Evolutionary conservation across 2,888 invertebrate species (phyloP).

Genomic region (Spialia ferax): DNA sequence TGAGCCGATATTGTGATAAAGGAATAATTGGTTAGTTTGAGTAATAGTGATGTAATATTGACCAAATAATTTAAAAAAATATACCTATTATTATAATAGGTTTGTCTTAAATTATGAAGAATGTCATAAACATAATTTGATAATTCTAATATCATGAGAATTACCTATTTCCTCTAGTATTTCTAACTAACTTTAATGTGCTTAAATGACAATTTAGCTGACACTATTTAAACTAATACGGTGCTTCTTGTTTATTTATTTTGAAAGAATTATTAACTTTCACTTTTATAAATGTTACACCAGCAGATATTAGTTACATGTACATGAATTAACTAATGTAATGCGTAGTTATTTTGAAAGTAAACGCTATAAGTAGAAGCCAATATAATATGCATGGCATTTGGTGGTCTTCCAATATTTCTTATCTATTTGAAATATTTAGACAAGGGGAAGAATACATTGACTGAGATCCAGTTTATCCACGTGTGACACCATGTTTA

Average conservation of each 20-base stretch:
- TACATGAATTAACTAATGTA: neutral
- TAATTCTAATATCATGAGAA: too few species aligned
- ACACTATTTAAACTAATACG: too few species aligned
- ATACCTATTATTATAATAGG: too few species aligned
- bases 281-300: too few species aligned
- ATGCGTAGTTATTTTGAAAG: slow-evolving; percentile 16
- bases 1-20: slow-evolving; percentile 4
- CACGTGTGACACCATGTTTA: slow-evolving; percentile 47
- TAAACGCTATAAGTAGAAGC: neutral
- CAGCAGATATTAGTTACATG: neutral
- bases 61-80: neutral
- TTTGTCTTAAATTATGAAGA: too few species aligned
- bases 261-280: neutral
- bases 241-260: too few species aligned
- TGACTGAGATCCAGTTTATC: slow-evolving; percentile 22
- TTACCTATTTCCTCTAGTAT: too few species aligned
- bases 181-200: too few species aligned
- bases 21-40: slow-evolving; percentile 22
- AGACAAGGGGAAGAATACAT: neutral
- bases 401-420: slow-evolving; percentile 19
- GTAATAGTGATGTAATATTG: slow-evolving; percentile 36
- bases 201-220: too few species aligned
- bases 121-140: too few species aligned
- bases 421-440: neutral
- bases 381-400: slow-evolving; percentile 12